phyloP scores from a whole-genome alignment of 2,113 vertebrate genomes.

The Marcusenius ussheri region DNA sequence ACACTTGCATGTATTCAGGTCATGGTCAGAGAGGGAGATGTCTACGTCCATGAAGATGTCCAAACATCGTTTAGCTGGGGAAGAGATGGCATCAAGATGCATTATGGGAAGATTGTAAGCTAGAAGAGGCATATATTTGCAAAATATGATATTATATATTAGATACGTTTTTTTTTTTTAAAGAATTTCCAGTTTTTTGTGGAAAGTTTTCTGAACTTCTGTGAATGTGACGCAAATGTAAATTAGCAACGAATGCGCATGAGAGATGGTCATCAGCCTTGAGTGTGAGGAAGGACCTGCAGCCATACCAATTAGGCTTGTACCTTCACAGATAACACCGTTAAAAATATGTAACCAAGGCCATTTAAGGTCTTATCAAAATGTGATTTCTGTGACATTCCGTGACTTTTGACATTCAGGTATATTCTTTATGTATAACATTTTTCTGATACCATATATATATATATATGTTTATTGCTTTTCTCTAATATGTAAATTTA shows the following conservation, averaged over 20 bases:
- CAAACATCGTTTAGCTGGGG: background rate
- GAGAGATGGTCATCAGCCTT: background rate
- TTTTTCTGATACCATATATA: background rate
- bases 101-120: background rate
- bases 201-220: background rate
- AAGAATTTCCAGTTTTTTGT: background rate
- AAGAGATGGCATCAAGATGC: background rate
- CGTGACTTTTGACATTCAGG: background rate
- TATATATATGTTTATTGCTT: background rate
- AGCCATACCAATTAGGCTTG: background rate
- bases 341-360: conserved; percentile 7
- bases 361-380: background rate
- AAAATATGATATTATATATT: background rate
- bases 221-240: background rate
- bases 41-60: background rate
- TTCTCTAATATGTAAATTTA: background rate
- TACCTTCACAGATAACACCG: conserved; percentile 5
- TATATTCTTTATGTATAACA: background rate
- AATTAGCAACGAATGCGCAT: background rate
- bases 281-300: background rate
- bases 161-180: no score
- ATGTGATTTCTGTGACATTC: background rate
- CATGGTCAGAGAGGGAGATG: background rate
- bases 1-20: background rate
- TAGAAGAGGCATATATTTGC: background rate